Percentiles rank a stretch among this genome's conserved stretches.
Evolutionary conservation across 2,888 invertebrate species (phyloP).

Genomic region (Hecatera dysodea): DNA sequence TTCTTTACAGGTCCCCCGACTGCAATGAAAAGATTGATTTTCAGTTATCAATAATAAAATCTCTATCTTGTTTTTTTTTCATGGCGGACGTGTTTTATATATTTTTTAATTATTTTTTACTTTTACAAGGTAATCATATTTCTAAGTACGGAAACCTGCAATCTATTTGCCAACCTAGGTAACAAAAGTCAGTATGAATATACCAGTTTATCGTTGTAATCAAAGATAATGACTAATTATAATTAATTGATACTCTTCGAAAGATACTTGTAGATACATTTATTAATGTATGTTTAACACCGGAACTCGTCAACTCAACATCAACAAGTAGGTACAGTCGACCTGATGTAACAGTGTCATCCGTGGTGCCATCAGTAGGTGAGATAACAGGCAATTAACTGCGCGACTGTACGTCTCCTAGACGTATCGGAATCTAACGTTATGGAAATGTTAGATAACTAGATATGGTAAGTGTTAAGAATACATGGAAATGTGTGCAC

Average conservation of each 20-base stretch:
- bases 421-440: conserved; percentile 18
- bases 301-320: conserved; percentile 44
- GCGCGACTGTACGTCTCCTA: neutral
- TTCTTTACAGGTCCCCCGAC: no score
- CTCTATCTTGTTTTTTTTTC: no score
- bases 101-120: no score
- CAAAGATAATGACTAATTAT: neutral
- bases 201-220: neutral
- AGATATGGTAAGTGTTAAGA: neutral
- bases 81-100: no score
- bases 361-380: conserved; percentile 13
- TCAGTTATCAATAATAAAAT: no score
- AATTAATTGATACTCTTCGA: neutral
- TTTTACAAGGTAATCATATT: neutral
- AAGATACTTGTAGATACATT: neutral
- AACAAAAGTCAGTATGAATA: neutral
- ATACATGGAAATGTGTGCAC: neutral
- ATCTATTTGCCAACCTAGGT: neutral
- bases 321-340: neutral
- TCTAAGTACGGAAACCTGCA: neutral
- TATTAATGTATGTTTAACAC: neutral
- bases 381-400: conserved; percentile 49
- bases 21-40: no score
- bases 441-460: conserved; percentile 42
- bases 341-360: conserved; percentile 55